Evolutionary conservation across 2,113 vertebrate species (phyloP).

Genomic region (Marmota monax): DNA sequence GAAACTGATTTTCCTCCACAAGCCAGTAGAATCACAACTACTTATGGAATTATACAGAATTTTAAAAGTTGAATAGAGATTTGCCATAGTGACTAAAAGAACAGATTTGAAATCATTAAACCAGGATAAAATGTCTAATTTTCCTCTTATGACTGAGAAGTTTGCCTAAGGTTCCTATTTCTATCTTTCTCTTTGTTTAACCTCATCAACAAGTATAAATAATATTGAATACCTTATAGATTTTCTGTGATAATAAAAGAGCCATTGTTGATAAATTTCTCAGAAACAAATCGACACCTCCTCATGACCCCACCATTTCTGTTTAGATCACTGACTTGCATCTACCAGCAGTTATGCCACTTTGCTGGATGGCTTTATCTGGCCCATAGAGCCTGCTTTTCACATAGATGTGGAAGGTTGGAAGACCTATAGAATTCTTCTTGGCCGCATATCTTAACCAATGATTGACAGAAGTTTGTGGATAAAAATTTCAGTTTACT

Average conservation of each 20-base stretch:
- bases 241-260: not conserved
- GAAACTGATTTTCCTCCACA: not conserved
- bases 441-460: not conserved
- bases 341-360: not conserved
- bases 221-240: not conserved
- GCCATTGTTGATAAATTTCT: not conserved
- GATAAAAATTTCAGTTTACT: not conserved
- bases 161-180: not conserved
- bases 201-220: not conserved
- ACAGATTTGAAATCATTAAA: not conserved
- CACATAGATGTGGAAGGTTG: not conserved
- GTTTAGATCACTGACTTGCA: not conserved
- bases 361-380: not conserved
- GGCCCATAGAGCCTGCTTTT: not conserved
- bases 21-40: not conserved
- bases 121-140: not conserved
- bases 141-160: not conserved
- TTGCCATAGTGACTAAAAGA: not conserved
- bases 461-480: not conserved
- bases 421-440: not conserved
- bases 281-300: not conserved
- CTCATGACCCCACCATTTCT: not conserved
- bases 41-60: not conserved
- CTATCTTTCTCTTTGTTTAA: not conserved
- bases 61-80: not conserved